Evolutionary conservation across 1,140 invertebrate genomes (phyloP).

Genomic region (Drosophila subobscura): DNA sequence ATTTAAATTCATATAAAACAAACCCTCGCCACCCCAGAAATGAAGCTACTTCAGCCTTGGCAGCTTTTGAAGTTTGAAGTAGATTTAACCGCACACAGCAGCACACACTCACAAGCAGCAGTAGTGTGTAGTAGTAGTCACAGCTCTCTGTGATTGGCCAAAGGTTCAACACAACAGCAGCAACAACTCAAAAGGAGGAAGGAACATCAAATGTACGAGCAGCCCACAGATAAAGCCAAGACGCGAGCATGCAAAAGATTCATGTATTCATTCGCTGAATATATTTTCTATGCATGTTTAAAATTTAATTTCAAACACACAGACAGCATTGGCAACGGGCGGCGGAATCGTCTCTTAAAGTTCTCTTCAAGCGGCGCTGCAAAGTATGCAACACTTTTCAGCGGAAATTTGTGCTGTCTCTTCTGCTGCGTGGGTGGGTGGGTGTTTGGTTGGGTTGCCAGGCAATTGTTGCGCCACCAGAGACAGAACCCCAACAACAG

Average conservation of each 20-base stretch:
- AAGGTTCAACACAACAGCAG: constrained; percentile 21
- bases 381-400: too few species aligned
- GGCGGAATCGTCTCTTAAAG: too few species aligned
- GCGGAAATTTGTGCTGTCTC: too few species aligned
- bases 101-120: constrained; percentile 9
- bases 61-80: constrained; percentile 35
- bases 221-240: background rate
- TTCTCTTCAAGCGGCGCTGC: too few species aligned
- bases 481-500: background rate
- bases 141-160: constrained; percentile 34
- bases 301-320: too few species aligned
- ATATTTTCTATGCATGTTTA: too few species aligned
- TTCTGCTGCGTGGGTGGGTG: too few species aligned
- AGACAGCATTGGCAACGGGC: too few species aligned
- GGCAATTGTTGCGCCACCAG: constrained; percentile 20
- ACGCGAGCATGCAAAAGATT: background rate
- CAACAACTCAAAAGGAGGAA: background rate
- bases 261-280: too few species aligned
- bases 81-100: constrained; percentile 22
- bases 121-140: constrained; percentile 6
- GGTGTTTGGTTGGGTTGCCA: background rate
- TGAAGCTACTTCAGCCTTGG: constrained; percentile 9
- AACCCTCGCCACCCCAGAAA: background rate
- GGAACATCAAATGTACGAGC: constrained; percentile 14
- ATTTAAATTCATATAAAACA: constrained; percentile 7